Evolutionary conservation across 53 echinoderm and acorn worm genomes (phyloP).

Genomic region (Holothuria scabra): DNA sequence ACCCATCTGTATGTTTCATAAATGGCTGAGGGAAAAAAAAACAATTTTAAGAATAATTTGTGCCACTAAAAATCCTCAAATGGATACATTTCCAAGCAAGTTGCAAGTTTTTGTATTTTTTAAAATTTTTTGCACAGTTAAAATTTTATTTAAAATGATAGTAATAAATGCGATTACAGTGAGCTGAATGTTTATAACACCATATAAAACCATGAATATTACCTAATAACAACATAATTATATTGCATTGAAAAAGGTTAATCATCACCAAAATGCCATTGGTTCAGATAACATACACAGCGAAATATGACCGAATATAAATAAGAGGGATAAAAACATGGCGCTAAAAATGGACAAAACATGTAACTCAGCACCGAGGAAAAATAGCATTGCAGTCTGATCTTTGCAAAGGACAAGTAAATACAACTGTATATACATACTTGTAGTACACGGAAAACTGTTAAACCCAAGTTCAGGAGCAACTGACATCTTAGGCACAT

Average conservation of each 20-base stretch:
- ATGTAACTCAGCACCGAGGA: conserved; percentile 7
- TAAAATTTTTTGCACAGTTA: background rate
- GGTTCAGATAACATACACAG: conserved; percentile 1
- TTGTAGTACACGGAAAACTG: too few species aligned
- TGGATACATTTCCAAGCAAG: too few species aligned
- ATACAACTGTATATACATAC: too few species aligned
- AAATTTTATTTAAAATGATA: background rate
- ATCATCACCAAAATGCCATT: background rate
- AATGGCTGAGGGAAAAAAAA: too few species aligned
- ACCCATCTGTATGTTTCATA: too few species aligned
- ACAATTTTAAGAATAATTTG: too few species aligned
- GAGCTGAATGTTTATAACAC: conserved; percentile 22
- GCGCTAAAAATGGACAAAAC: conserved; percentile 6
- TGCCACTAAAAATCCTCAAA: too few species aligned
- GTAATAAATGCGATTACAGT: conserved; percentile 24
- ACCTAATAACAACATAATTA: conserved; percentile 18
- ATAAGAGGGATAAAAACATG: background rate
- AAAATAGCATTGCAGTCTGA: background rate
- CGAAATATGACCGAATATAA: background rate
- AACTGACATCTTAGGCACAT: too few species aligned
- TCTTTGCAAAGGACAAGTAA: too few species aligned
- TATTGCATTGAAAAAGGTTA: conserved; percentile 18
- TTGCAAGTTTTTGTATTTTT: background rate
- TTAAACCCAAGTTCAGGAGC: too few species aligned
- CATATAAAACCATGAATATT: conserved; percentile 21